Evolutionary conservation across 2,113 vertebrate genomes (phyloP), one percentile per base, ranked within the genome.

Genomic region (Genyomyrus donnyi): DNA sequence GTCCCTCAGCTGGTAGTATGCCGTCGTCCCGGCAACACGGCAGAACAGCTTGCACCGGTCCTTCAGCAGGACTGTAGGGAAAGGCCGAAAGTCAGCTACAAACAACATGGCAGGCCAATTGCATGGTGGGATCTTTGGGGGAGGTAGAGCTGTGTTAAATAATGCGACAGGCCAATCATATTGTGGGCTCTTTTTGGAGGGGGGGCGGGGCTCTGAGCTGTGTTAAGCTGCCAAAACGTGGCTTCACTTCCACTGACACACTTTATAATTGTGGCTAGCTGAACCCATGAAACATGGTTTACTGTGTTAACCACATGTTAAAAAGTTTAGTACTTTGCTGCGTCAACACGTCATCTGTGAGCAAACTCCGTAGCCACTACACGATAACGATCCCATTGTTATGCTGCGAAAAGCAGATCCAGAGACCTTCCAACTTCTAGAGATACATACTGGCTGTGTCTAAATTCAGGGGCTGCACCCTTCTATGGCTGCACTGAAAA

Each of bases 1-100:
- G 92, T 99, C 98, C 94, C 97, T 98, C 93, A 99, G 94, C 92
- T 98, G 98, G 95, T 99, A 99, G 94, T 99, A 99, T 48, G 96
- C 95, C 91, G 95, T 98, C 50, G 98, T 97, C 90, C 97, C 98
- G 85, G 97, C 96, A 74, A 97, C 98, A 58, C 97, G 97, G 92
- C 98, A 99, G 95, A 98, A 99, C 88, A 99, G 97, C 93, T 99
- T 99, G 94, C 98, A 99, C 85, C 98, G 98, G 95, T 99, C 98
- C 96, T 99, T 99, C 95, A 98, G 95, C 90, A 97, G 93, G 95
- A 99, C 98, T 99, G 92, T 77, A 93, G 93, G 93, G 92, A 91
- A 90, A 94, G 94, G 92, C 90, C 10, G 8, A n/a, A 21, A 5
- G 8, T 45, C 83, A 45, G 35, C 2, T 35, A 11, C 2, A 21